Conservation (phyloP, 2,888 invertebrate genomes). For the Hypomecis atomaria region DNA sequence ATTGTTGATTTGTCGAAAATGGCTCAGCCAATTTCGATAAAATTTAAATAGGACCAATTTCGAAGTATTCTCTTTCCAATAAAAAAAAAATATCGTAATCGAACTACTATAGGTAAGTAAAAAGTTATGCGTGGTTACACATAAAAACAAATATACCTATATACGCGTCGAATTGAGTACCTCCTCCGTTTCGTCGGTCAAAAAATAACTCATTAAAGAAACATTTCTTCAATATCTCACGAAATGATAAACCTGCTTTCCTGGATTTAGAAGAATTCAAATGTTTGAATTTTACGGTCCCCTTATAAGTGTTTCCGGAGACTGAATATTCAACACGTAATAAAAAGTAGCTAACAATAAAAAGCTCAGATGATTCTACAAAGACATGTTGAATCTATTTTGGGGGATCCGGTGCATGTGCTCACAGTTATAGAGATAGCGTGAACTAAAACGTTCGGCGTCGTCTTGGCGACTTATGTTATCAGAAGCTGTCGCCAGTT, state of each 20-base stretch:
- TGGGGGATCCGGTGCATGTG: constrained; percentile 32
- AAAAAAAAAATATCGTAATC: too few species aligned
- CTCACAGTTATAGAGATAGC: constrained; percentile 17
- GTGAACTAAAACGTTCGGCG: constrained; percentile 29
- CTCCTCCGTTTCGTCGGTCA: too few species aligned
- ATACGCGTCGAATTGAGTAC: too few species aligned
- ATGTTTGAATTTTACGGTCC: constrained; percentile 55
- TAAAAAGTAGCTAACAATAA: constrained; percentile 46
- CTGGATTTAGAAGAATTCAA: constrained; percentile 23
- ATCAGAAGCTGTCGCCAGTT: constrained; percentile 34
- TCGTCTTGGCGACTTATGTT: constrained; percentile 41
- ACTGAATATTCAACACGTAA: constrained; percentile 48
- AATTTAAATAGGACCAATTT: too few species aligned
- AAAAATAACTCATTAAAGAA: constrained; percentile 7
- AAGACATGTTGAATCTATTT: constrained; percentile 40
- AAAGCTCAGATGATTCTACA: constrained; percentile 33
- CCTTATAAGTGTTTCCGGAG: constrained; percentile 60
- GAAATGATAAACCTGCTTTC: constrained; percentile 21
- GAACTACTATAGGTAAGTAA: too few species aligned
- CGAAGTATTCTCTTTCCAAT: too few species aligned
- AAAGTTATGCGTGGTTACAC: too few species aligned
- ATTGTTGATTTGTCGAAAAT: too few species aligned
- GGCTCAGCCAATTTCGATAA: too few species aligned
- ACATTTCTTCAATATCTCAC: constrained; percentile 8
- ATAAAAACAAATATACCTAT: too few species aligned